A percentile compares a stretch with the other conserved stretches of the same genome.
Conservation (phyloP, 2,888 invertebrate species). For the Cyclophora punctaria region DNA sequence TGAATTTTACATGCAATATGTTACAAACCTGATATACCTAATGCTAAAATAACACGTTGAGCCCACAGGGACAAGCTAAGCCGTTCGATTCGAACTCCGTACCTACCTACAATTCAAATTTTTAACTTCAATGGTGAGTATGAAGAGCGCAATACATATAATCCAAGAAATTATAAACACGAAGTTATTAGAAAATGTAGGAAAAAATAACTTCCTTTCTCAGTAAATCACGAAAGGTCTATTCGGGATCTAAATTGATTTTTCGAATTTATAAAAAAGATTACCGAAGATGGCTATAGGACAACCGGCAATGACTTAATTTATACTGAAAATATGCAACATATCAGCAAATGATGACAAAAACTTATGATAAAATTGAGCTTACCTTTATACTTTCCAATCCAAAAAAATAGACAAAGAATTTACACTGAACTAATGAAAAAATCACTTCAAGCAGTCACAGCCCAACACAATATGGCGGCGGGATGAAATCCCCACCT, state of each 20-base stretch:
- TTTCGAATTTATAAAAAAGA: not conserved
- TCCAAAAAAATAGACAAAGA: conserved; percentile 59
- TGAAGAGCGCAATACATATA: no score
- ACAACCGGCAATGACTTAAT: conserved; percentile 27
- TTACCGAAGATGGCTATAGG: conserved; percentile 10
- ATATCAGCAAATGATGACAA: conserved; percentile 40
- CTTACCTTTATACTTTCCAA: conserved; percentile 62
- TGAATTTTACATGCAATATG: no score
- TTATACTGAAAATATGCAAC: conserved; percentile 1
- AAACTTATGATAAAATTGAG: conserved; percentile 47
- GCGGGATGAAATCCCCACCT: conserved; percentile 68
- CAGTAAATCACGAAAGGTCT: no score
- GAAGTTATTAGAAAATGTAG: no score
- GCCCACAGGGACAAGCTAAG: no score
- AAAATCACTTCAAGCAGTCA: conserved; percentile 68
- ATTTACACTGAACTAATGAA: conserved; percentile 55
- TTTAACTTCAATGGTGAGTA: no score
- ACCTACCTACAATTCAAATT: no score
- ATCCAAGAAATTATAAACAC: no score
- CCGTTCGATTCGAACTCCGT: no score
- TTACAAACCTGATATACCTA: no score
- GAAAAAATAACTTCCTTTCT: not conserved
- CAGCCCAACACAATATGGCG: conserved; percentile 74
- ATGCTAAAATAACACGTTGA: no score
- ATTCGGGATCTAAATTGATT: no score